Evolutionary conservation across 2,113 vertebrate genomes (phyloP).

Genomic region (Anhinga rufa): DNA sequence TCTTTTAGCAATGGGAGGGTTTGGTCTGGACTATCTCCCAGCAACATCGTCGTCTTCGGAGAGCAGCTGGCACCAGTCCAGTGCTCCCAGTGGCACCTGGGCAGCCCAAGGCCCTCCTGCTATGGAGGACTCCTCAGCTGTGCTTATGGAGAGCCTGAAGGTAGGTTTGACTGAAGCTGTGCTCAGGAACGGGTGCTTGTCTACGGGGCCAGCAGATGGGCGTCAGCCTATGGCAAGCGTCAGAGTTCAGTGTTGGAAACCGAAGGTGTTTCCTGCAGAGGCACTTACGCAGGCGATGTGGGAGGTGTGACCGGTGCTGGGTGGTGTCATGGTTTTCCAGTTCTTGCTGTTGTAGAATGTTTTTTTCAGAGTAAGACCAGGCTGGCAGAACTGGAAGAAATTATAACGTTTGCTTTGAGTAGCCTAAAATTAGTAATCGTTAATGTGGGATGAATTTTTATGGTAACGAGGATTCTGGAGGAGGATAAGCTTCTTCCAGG

Average conservation of each 20-base stretch:
- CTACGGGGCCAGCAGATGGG: not conserved
- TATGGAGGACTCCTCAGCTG: constrained; percentile 92
- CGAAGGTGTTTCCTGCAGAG: not conserved
- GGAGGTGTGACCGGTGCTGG: not conserved
- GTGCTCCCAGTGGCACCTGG: constrained; percentile 81
- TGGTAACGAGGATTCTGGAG: not conserved
- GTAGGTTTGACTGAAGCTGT: constrained; percentile 52
- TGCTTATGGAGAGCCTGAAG: constrained; percentile 97
- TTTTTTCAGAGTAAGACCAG: not conserved
- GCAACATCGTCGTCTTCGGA: constrained; percentile 79
- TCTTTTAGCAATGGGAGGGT: constrained; percentile 80
- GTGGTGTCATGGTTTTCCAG: not conserved
- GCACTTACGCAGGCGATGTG: not conserved
- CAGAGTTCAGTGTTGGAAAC: not conserved
- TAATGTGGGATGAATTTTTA: not conserved
- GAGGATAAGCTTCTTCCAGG: not conserved
- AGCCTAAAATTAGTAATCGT: not conserved
- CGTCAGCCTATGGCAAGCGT: fast-evolving
- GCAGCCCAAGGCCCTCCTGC: constrained; percentile 82
- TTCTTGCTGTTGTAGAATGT: not conserved
- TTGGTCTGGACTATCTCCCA: constrained; percentile 94
- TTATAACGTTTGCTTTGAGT: not conserved
- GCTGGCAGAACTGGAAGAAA: not conserved
- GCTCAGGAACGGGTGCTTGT: not conserved
- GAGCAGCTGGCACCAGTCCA: constrained; percentile 89